Base-by-base conservation (phyloP, 2,113 vertebrate genomes). In the Tachysurus fulvidraco region DNA sequence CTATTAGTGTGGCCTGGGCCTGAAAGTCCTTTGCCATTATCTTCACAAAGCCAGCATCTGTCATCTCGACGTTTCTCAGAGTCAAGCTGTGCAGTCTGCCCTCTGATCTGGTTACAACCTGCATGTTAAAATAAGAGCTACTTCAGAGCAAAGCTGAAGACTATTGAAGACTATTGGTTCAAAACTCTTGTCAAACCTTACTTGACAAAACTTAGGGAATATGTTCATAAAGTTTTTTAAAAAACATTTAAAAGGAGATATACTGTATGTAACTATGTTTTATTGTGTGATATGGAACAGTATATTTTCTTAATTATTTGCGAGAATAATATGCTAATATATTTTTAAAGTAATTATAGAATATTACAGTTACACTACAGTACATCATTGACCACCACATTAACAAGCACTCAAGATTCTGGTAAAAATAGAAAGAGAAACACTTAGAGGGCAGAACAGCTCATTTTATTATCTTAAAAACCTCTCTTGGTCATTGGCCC, bases 11-110 rank as follows among this genome's bases (percentile, higher is more conserved):
- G 89, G 98, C 97, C 89, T 96, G 93, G 19, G 96, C 97, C 92
- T 95, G 96, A 95, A 99, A 99, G 90, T 99, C 97, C 86, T 97
- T 98, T 89, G 97, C 95, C 60, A 92, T 95, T 87, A 99, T 93
- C 89, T 96, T 97, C 69, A 99, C 96, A 86, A 97, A 95, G 16
- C 98, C 98, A 10, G 97, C 97, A 91, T 99, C 96, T 17, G 95
- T 92, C 92, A 98, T 92, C 87, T 96, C 96, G 71, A 99, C 96
- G 0, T 99, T 96, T 92, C 97, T 96, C 67, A 99, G 44, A 54
- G 95, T 96, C 90, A 99, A 94, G 13, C 96, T 93, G 88, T 99
- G 97, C 88, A 95, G 92, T 93, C 89, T 96, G 55, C 98, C 98
- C 81, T 96, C 96, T 87, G 95, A 94, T 81, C 96, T 97, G 57